Evolutionary conservation across 2,113 vertebrate genomes (phyloP).

Genomic region (Myrmecobius fasciatus): DNA sequence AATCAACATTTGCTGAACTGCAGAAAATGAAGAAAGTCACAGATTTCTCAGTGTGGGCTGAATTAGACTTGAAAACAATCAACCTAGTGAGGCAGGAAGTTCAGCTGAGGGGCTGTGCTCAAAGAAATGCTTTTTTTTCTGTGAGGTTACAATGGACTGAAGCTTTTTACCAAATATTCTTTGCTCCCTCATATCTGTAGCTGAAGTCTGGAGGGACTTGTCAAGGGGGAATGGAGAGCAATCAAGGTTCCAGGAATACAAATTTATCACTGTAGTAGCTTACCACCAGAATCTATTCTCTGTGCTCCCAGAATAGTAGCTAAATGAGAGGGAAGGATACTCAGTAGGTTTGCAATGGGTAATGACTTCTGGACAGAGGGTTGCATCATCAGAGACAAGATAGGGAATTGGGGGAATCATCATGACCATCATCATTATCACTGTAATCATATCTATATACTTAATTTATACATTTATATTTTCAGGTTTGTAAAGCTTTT

Average conservation of each 20-base stretch:
- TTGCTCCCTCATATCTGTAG: background rate
- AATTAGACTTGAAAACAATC: accelerated
- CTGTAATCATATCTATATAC: background rate
- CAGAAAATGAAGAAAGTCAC: background rate
- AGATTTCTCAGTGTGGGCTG: background rate
- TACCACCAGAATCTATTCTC: background rate
- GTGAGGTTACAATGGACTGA: background rate
- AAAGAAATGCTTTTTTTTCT: background rate
- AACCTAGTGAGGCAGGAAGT: background rate
- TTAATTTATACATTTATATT: background rate
- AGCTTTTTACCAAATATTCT: background rate
- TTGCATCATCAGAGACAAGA: background rate
- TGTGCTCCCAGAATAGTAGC: background rate
- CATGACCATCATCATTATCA: background rate
- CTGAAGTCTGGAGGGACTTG: background rate
- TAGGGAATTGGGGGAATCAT: background rate
- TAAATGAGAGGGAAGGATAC: background rate
- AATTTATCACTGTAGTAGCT: background rate
- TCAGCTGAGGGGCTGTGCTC: background rate
- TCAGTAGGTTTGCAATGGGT: background rate
- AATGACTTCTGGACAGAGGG: background rate
- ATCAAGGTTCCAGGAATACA: background rate
- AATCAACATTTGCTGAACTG: background rate
- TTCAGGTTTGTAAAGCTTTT: background rate
- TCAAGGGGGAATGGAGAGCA: background rate